Conservation (phyloP, 2,797 vertebrate species). For the Chelon labrosus region DNA sequence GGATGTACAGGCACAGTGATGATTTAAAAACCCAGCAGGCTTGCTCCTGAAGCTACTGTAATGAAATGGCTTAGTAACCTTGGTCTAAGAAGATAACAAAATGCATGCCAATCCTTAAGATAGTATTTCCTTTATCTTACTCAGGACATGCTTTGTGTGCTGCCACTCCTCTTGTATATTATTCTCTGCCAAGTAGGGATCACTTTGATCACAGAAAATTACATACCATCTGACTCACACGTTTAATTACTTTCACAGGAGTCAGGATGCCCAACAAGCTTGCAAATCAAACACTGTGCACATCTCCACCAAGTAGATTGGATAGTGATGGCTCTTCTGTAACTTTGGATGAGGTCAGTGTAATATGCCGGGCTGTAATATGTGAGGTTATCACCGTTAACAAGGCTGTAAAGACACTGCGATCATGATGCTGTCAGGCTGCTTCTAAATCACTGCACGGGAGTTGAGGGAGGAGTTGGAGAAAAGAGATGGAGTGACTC, state of each 20-base stretch:
- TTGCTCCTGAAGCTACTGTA: too few relatives aligned
- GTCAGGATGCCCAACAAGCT: constrained; percentile 11
- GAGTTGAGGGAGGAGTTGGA: constrained; percentile 42
- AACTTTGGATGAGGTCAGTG: constrained; percentile 55
- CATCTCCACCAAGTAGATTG: constrained; percentile 32
- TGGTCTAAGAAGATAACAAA: background rate
- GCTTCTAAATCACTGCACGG: constrained; percentile 58
- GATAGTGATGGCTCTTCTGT: constrained; percentile 59
- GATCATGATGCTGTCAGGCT: constrained; percentile 33
- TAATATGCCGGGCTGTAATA: constrained; percentile 36
- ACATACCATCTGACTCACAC: constrained; percentile 56
- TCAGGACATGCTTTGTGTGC: background rate
- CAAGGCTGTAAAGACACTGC: constrained; percentile 35
- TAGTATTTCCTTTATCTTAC: background rate
- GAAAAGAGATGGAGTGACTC: constrained; percentile 19
- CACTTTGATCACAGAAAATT: constrained; percentile 54
- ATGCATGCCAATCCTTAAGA: background rate
- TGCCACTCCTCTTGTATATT: background rate
- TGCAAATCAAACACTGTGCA: constrained; percentile 27
- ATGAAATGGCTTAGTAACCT: too few relatives aligned
- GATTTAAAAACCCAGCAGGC: too few relatives aligned
- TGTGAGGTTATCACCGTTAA: constrained; percentile 60
- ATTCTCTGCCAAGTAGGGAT: constrained; percentile 2
- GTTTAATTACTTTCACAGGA: constrained; percentile 61
- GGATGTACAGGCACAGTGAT: too few relatives aligned